These are phyloP conservation scores for Sebastes steindachneri DNA, from an alignment of 2,797 vertebrate species.

Conservation along the genomic window DNA sequence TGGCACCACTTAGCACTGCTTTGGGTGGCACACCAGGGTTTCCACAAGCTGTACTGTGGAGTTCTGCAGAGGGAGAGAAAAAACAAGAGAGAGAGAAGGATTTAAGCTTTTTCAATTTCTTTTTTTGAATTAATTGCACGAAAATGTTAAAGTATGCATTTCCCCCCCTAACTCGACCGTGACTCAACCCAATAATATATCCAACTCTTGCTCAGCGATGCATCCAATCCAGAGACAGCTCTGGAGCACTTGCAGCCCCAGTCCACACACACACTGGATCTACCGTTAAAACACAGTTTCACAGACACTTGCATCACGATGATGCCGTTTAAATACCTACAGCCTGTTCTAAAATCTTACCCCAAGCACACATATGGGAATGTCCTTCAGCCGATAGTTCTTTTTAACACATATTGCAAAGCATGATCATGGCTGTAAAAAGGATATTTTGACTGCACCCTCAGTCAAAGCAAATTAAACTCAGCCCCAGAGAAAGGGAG, in stretches of 20 bases:
- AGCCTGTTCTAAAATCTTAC: slow-evolving; percentile 2
- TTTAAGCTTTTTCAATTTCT: not conserved
- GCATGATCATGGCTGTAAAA: slow-evolving; percentile 11
- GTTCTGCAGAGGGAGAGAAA: slow-evolving; percentile 54
- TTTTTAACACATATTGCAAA: slow-evolving; percentile 4
- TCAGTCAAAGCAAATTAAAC: slow-evolving; percentile 13
- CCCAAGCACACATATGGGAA: not conserved
- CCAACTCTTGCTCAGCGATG: not conserved
- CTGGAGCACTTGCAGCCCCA: not conserved
- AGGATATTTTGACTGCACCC: slow-evolving; percentile 17
- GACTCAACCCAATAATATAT: slow-evolving; percentile 20
- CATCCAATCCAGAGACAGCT: not conserved
- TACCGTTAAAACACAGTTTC: slow-evolving; percentile 10
- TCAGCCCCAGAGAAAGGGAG: not conserved
- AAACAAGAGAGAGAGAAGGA: not conserved
- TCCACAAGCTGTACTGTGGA: slow-evolving; percentile 77
- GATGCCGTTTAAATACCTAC: slow-evolving; percentile 11
- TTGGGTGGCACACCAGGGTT: slow-evolving; percentile 79
- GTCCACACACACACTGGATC: not conserved
- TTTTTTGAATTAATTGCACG: not conserved
- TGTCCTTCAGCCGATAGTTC: not conserved
- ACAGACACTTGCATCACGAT: not conserved
- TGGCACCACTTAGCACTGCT: slow-evolving; percentile 67
- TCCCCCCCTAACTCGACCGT: not conserved
- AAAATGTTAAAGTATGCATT: slow-evolving; percentile 22